Evolutionary conservation across 2,113 vertebrate species (phyloP).

Genomic region (human): GRCh38 chr15:80837001-80837500

Average conservation of each 20-base stretch:
- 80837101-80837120: neutral
- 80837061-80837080: too few species aligned
- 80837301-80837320: neutral
- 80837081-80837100: accelerated
- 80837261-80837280: neutral
- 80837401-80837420: neutral
- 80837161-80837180: neutral
- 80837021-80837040: neutral
- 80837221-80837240: accelerated
- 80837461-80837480: neutral
- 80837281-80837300: neutral
- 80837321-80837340: accelerated
- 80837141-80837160: neutral
- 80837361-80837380: neutral
- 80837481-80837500: neutral
- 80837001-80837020: neutral
- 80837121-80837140: accelerated
- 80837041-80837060: neutral
- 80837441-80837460: neutral
- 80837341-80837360: neutral
- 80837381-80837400: neutral
- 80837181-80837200: neutral
- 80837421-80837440: neutral
- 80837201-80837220: neutral
- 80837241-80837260: neutral